Evolutionary conservation across 2,888 invertebrate species (phyloP), one percentile per base, ranked within the genome.

Genomic region (Anoncus sp.): DNA sequence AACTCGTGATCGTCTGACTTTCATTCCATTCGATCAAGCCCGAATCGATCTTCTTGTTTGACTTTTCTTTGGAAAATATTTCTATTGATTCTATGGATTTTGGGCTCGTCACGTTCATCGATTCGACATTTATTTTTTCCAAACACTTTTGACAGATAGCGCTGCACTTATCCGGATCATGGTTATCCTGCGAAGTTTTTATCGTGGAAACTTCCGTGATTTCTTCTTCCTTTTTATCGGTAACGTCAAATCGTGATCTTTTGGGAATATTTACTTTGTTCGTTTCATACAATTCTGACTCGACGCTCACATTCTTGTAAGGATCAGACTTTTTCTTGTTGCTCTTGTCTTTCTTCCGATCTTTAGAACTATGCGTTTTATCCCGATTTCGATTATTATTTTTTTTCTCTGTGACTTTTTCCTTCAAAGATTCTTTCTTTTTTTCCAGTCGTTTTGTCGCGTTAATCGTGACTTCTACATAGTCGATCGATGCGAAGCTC

Each of bases 11-110:
- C 0, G 55, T 31, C 9, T 35, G 43, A 53, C 57, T 57, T 20
- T 84, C 83, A 0, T 47, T 49, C 10, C 77, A 57, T n/a, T 82
- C 82, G 12, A 82, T 24, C 12, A 84, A 62, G 10, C 78, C 83
- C 0, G 84, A 85, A 66, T 87, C 83, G 5, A 84, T 59, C 5
- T 77, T 79, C 24, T 60, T 71, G 0, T 65, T 45, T 9, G 24
- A 65, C 3, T 73, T 70, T 14, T 49, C 43, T 1, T 43, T 57
- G 1, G 45, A 57, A 3, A 16, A 20, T 51, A 9, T 14, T 6
- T 62, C 6, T 2, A n/a, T 51, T 12, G 62, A 35, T 51, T 59
- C 18, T 9, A 31, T 18, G 9, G 63, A 24, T 51, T 51, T 70
- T 31, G 16, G 10, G 16, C n/a, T 75, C 3, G 51, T 55, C 4